phyloP scores from a whole-genome alignment of 2,113 vertebrate genomes.

The Myrmophylax atrothorax region DNA sequence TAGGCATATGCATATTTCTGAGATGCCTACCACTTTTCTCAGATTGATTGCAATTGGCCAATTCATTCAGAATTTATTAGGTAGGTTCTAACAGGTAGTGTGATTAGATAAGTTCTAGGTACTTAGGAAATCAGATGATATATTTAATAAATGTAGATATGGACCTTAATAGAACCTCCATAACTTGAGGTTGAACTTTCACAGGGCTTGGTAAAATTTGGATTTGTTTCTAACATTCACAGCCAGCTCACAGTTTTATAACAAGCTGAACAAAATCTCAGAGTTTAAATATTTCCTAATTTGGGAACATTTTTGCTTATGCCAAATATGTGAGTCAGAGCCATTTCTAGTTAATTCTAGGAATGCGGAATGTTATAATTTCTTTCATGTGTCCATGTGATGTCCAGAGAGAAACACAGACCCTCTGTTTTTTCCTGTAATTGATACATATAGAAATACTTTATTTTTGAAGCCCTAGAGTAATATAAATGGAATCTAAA shows the following conservation, averaged over 20 bases:
- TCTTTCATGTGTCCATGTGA: background rate
- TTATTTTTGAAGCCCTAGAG: background rate
- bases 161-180: background rate
- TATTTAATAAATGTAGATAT: background rate
- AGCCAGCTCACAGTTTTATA: constrained; percentile 28
- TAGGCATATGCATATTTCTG: background rate
- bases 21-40: background rate
- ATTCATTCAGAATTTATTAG: background rate
- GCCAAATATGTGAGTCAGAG: constrained; percentile 52
- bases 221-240: background rate
- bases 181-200: background rate
- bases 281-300: constrained; percentile 36
- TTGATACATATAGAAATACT: background rate
- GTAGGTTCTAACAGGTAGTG: background rate
- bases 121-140: background rate
- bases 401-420: constrained; percentile 12
- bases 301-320: constrained; percentile 19
- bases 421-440: background rate
- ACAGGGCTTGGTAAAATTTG: background rate
- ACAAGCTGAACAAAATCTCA: background rate
- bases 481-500: background rate
- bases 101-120: background rate
- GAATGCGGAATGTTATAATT: constrained; percentile 1
- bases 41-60: background rate
- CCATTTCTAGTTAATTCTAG: constrained; percentile 26